Evolutionary conservation across 2,888 invertebrate species (phyloP), one percentile per base, ranked within the genome.

Genomic region (Tachystola acroxantha): DNA sequence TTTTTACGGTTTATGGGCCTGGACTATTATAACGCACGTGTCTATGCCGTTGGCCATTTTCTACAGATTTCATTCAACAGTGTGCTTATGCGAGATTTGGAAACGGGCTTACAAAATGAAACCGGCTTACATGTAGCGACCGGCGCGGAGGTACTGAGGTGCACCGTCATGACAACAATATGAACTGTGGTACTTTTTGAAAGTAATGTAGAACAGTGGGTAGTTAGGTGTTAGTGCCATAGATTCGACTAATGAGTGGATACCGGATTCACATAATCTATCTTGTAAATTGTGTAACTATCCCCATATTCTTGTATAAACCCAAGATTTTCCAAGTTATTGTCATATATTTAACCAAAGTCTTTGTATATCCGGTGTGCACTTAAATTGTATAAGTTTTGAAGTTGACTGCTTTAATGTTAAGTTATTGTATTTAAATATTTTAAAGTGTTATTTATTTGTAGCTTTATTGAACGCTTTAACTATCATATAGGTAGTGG

Each of bases 11-110:
- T 85, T 95, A 25, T 96, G 96, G 96, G 96, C 96, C 20, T 97
- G 97, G 97, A 96, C 96, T 9, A 96, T 97, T 42, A 96, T 97
- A 42, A 96, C 96, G 0, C 96, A 97, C 64, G 95, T 97, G 1
- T 96, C 96, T 1, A 96, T 96, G 93, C 97, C 97, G 0, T 59
- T 93, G 57, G 96, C 96, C 1, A 97, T 97, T 44, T 97, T 97
- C 81, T 97, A 96, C 80, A 90, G 97, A 42, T 97, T 97, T 78
- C 97, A 97, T 70, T 96, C 96, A 28, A 96, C 97, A 0, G 97
- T 98, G 1, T 97, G 97, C 67, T 88, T 98, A 40, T 97, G 97
- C 73, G 97, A 97, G 79, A 96, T 98, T 59, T 98, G 97, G 98
- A 97, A 97, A 78, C 89, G 94, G 51, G 96, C 97, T 5, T 98